Evolutionary conservation across 2,113 vertebrate species (phyloP), one percentile per base, ranked within the genome.

Genomic region (Mastomys natalensis): DNA sequence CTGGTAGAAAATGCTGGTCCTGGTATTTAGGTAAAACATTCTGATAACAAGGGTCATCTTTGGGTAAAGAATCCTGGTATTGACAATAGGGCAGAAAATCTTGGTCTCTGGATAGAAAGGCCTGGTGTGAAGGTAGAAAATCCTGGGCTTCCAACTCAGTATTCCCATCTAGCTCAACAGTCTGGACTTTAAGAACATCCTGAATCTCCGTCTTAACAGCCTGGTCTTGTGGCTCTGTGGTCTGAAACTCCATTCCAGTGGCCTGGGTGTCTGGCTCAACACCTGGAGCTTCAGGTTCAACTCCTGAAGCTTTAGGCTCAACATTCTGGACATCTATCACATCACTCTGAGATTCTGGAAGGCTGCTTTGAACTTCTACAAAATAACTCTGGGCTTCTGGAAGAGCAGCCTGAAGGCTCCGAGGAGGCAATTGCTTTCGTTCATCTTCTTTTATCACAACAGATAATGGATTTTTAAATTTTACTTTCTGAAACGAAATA

Each of bases 401-500:
- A 6, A 94, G 45, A 90, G 72, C 24, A 72, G 94, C 64, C 55
- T 81, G 93, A 86, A 64, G 48, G 4, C 5, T 51, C 37, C 87
- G 84, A 74, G 45, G 68, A 62, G 53, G 31, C 31, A 81, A 53
- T 34, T 96, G 45, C 29, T 94, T 87, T 89, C 78, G 24, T 21
- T 97, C 66, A n/a, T 91, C 78, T 80, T 97, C 95, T 94, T 97
- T 89, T 37, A 95, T 93, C 34, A 97, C 76, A 95, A 89, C 90
- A 96, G 53, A 96, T 91, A 98, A 81, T 72, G 97, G 94, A 87
- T 53, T 96, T 97, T 95, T 97, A 43, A 97, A 97, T 24, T 94
- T 96, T 87, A 94, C 82, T 97, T 97, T 97, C 97, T 98, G 95
- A 97, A 97, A 96, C 76, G 74, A 73, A 97, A 97, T 51, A 95